These are phyloP conservation scores for Neocloeon triangulifer DNA, from an alignment of 1,140 invertebrate species.

Conservation along the genomic window DNA sequence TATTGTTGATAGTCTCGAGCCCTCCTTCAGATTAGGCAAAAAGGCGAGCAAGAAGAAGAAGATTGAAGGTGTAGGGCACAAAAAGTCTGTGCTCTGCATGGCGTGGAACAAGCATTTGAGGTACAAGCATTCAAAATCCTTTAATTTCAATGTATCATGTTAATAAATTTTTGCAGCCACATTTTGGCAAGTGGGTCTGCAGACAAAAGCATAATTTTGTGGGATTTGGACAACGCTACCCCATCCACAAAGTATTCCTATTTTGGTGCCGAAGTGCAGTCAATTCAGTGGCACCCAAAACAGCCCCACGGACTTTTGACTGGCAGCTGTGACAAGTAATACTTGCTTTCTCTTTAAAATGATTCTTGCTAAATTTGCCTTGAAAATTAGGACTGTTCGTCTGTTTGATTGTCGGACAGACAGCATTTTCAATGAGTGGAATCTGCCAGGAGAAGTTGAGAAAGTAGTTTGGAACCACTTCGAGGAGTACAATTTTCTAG, in stretches of 20 bases:
- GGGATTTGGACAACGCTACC: slow-evolving; percentile 67
- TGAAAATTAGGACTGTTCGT: slow-evolving; percentile 36
- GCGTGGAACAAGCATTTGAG: slow-evolving; percentile 66
- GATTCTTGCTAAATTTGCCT: too few relatives aligned
- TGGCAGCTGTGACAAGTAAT: slow-evolving; percentile 42
- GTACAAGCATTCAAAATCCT: slow-evolving; percentile 13
- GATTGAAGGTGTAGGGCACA: slow-evolving; percentile 45
- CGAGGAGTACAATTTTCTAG: slow-evolving; percentile 47
- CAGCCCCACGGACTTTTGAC: slow-evolving; percentile 60
- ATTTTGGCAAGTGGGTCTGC: slow-evolving; percentile 80
- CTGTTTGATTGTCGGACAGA: slow-evolving; percentile 57
- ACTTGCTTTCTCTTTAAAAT: too few relatives aligned
- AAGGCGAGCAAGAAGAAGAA: slow-evolving; percentile 53
- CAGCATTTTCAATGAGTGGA: slow-evolving; percentile 39
- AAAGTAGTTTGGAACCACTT: slow-evolving; percentile 63
- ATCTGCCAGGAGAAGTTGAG: slow-evolving; percentile 60
- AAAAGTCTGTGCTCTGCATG: slow-evolving; percentile 72
- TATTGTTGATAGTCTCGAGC: slow-evolving; percentile 71
- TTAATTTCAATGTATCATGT: slow-evolving; percentile 1
- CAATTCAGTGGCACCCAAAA: slow-evolving; percentile 66
- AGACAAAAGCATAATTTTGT: slow-evolving; percentile 69
- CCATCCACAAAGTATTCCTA: slow-evolving; percentile 46
- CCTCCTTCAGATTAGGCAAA: slow-evolving; percentile 54
- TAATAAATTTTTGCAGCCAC: slow-evolving; percentile 33
- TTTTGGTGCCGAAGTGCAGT: slow-evolving; percentile 67